Percentiles rank a stretch among this genome's conserved stretches.
Evolutionary conservation across 2,797 vertebrate species (phyloP).

Genomic region (Garrulus glandarius): DNA sequence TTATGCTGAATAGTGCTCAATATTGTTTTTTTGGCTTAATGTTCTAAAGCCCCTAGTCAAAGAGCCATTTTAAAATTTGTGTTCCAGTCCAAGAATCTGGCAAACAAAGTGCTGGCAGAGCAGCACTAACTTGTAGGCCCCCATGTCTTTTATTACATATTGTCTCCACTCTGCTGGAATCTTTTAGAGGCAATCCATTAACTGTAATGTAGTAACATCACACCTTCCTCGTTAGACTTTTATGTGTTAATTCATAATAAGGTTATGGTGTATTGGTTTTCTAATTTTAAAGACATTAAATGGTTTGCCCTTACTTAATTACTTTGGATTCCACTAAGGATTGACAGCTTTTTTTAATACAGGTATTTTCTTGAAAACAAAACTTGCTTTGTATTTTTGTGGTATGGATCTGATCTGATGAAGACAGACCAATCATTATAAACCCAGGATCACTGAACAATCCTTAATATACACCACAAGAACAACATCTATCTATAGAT

Average conservation of each 20-base stretch:
- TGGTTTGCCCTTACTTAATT: not conserved
- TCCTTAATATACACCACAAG: not conserved
- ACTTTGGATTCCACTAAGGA: not conserved
- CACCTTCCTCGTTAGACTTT: not conserved
- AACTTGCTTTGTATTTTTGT: rapidly evolving
- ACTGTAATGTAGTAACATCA: not conserved
- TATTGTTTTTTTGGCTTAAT: not conserved
- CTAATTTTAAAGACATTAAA: not conserved
- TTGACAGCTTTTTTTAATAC: not conserved
- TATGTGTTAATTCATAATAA: not conserved
- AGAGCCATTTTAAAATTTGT: not conserved
- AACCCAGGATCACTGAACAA: not conserved
- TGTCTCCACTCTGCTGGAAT: not conserved
- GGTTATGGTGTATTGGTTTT: not conserved
- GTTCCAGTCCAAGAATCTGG: not conserved
- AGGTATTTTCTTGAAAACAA: not conserved
- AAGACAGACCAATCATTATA: not conserved
- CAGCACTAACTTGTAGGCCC: not conserved
- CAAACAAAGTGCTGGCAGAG: not conserved
- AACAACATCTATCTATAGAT: not conserved
- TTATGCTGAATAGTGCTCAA: not conserved
- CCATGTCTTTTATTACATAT: not conserved
- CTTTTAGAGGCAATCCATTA: not conserved
- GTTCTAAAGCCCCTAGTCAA: not conserved
- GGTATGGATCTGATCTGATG: not conserved